A percentile compares a stretch with the other conserved stretches of the same genome.
phyloP scores from a whole-genome alignment of 2,113 vertebrate species.

The Psephotus haematonotus region DNA sequence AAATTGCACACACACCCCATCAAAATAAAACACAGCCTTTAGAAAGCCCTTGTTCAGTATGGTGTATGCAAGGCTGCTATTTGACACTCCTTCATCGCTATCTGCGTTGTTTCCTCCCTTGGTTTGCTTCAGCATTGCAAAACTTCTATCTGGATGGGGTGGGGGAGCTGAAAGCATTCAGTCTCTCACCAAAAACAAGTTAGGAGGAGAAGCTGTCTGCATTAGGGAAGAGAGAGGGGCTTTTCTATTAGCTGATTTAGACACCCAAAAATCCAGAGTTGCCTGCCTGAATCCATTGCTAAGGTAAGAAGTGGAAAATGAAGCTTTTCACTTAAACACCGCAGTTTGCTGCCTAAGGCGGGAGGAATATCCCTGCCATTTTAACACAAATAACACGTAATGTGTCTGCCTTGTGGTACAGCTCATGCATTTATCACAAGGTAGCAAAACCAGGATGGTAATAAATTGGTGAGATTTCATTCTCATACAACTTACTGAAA shows the following conservation, averaged over 20 bases:
- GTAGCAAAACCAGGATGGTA: background rate
- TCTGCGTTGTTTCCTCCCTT: background rate
- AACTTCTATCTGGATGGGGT: background rate
- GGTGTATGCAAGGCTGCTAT: background rate
- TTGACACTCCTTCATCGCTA: background rate
- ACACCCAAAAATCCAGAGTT: background rate
- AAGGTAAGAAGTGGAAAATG: background rate
- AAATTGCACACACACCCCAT: background rate
- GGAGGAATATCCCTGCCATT: background rate
- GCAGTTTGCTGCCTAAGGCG: background rate
- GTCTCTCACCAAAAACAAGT: background rate
- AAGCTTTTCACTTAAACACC: background rate
- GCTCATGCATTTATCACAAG: background rate
- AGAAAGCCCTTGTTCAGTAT: background rate
- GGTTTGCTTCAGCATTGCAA: background rate
- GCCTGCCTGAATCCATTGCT: background rate
- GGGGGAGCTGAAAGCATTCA: background rate
- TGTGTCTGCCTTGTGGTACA: background rate
- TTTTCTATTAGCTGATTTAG: background rate
- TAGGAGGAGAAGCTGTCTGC: background rate
- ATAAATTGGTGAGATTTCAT: background rate
- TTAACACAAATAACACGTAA: background rate
- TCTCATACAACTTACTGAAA: background rate
- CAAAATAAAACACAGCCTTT: slow-evolving; percentile 12
- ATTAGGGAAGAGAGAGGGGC: background rate